Evolutionary conservation across 2,797 vertebrate genomes (phyloP).

Genomic region (Amniataba percoides): DNA sequence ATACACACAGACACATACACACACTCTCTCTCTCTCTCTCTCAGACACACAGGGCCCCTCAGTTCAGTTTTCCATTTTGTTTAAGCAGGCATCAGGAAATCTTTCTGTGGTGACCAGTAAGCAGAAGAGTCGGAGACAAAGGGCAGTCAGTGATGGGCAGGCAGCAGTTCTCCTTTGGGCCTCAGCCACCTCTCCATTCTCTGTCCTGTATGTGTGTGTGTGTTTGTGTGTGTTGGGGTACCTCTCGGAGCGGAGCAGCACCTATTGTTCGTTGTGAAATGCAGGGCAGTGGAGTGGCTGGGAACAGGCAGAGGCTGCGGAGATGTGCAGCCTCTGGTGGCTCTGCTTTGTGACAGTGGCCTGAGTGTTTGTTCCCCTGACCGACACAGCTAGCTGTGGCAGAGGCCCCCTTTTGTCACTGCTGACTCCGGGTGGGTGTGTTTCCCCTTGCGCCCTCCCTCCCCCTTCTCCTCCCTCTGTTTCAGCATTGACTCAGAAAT

Average conservation of each 20-base stretch:
- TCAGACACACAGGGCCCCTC: conserved; percentile 42
- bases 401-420: conserved; percentile 81
- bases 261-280: conserved; percentile 74
- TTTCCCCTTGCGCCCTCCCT: conserved; percentile 70
- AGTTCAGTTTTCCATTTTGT: conserved; percentile 66
- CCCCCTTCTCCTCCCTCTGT: conserved; percentile 81
- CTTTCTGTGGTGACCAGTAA: conserved; percentile 62
- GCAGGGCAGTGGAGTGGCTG: conserved; percentile 75
- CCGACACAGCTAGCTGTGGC: conserved; percentile 66
- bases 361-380: conserved; percentile 74
- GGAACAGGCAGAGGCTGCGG: conserved; percentile 76
- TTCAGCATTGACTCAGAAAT: conserved; percentile 84
- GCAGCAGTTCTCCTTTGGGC: conserved; percentile 73
- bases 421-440: conserved; percentile 77
- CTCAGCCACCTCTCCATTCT: conserved; percentile 66
- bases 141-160: conserved; percentile 72
- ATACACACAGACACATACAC: conserved; percentile 18
- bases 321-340: conserved; percentile 77
- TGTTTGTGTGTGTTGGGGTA: conserved; percentile 70
- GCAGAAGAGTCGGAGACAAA: conserved; percentile 75
- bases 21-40: conserved; percentile 24
- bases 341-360: conserved; percentile 76
- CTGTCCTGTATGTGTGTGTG: conserved; percentile 34
- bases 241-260: conserved; percentile 64
- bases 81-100: conserved; percentile 71